A percentile compares a stretch with the other conserved stretches of the same genome.
phyloP scores from a whole-genome alignment of 2,888 invertebrate species.

The Amiota minor region DNA sequence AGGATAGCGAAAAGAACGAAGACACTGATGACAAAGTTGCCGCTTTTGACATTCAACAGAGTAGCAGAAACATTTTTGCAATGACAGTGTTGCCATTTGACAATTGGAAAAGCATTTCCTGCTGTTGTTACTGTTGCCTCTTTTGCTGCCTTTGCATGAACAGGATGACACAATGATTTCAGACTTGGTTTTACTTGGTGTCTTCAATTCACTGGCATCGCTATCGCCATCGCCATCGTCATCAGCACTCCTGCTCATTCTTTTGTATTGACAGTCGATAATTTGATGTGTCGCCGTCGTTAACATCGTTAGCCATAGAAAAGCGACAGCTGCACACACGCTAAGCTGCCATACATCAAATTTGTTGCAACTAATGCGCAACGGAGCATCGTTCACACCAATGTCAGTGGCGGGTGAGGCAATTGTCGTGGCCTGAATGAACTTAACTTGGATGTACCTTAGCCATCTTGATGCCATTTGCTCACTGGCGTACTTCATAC shows the following conservation, averaged over 20 bases:
- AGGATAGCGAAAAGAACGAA: slow-evolving; percentile 29
- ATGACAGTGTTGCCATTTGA: slow-evolving; percentile 57
- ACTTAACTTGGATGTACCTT: slow-evolving; percentile 44
- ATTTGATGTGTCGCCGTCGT: slow-evolving; percentile 59
- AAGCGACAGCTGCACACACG: slow-evolving; percentile 31
- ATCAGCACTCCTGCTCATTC: slow-evolving; percentile 41
- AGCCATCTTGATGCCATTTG: slow-evolving; percentile 45
- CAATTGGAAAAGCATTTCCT: slow-evolving; percentile 69
- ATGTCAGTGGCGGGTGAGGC: no score
- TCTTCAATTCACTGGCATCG: slow-evolving; percentile 23
- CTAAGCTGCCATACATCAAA: slow-evolving; percentile 41
- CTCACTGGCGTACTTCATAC: slow-evolving; percentile 23
- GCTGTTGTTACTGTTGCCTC: neutral
- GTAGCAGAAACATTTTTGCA: slow-evolving; percentile 23
- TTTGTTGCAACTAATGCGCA: slow-evolving; percentile 23
- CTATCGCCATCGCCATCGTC: slow-evolving; percentile 22
- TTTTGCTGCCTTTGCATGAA: slow-evolving; percentile 37
- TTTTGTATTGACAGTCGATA: slow-evolving; percentile 61
- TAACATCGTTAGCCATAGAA: slow-evolving; percentile 41
- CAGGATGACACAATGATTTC: slow-evolving; percentile 49
- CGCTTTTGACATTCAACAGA: slow-evolving; percentile 38
- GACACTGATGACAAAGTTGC: slow-evolving; percentile 41
- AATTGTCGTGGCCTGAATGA: slow-evolving; percentile 38
- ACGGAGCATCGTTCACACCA: neutral
- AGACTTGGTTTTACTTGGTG: slow-evolving; percentile 25